Evolutionary conservation across 2,113 vertebrate genomes (phyloP).

Genomic region (Sylvietta virens): DNA sequence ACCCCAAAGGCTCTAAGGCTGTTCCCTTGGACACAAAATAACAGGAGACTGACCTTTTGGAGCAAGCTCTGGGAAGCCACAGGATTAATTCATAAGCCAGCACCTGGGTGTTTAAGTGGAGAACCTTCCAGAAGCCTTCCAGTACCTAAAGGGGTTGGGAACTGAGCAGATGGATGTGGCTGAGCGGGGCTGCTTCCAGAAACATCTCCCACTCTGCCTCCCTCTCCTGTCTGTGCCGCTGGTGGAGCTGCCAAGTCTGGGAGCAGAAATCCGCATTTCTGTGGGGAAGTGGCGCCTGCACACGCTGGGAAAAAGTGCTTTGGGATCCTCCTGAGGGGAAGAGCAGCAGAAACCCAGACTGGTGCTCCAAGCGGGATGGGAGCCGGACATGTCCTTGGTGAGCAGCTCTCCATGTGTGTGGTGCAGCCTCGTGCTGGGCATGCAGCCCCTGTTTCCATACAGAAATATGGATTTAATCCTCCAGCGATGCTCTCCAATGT

Average conservation of each 20-base stretch:
- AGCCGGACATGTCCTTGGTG: neutral
- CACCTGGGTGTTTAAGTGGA: neutral
- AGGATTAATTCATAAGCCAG: neutral
- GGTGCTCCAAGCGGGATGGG: neutral
- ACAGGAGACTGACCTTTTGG: rapidly evolving
- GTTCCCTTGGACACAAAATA: neutral
- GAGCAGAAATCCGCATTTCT: neutral
- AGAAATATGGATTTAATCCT: slow-evolving; percentile 60
- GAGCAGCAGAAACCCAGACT: neutral
- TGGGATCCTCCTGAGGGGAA: neutral
- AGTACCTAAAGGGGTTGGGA: neutral
- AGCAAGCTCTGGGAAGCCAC: neutral
- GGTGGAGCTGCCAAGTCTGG: neutral
- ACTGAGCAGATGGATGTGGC: rapidly evolving
- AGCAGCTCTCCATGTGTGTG: neutral
- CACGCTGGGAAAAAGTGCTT: rapidly evolving
- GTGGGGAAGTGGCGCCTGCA: neutral
- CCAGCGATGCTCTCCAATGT: slow-evolving; percentile 15
- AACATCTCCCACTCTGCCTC: neutral
- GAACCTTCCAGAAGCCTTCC: neutral
- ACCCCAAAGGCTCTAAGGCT: neutral
- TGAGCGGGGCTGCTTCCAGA: neutral
- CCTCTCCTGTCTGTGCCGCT: neutral
- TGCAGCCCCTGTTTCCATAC: neutral
- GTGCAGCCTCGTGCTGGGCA: neutral